Evolutionary conservation across 2,888 invertebrate species (phyloP).

Genomic region (Epirrita christyi): DNA sequence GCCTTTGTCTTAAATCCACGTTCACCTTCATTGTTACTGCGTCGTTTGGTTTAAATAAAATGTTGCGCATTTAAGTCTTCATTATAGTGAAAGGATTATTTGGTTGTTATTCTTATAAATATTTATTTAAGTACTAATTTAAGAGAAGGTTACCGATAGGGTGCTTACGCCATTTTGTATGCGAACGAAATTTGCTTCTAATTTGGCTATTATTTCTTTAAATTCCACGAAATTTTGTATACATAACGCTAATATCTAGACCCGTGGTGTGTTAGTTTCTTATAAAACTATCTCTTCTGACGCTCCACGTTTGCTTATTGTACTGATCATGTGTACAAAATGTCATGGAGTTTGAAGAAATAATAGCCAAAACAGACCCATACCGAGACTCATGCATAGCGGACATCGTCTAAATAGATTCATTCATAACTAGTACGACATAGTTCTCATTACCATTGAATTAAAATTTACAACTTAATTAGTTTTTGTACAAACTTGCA

Average conservation of each 20-base stretch:
- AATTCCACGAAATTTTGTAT: too few species aligned
- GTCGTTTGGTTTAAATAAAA: constrained; percentile 45
- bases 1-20: constrained; percentile 47
- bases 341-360: too few species aligned
- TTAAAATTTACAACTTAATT: constrained; percentile 19
- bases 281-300: too few species aligned
- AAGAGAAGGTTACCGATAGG: too few species aligned
- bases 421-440: constrained; percentile 22
- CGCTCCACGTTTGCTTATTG: too few species aligned
- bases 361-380: too few species aligned
- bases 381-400: not conserved
- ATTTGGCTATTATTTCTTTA: too few species aligned
- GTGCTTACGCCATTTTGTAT: too few species aligned
- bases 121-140: not conserved
- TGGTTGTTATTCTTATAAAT: constrained; percentile 2
- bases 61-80: constrained; percentile 31
- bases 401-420: not conserved
- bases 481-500: not conserved
- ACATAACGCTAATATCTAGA: too few species aligned
- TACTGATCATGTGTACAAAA: too few species aligned
- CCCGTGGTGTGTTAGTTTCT: too few species aligned
- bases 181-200: too few species aligned
- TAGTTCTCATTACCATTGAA: constrained; percentile 26
- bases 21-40: constrained; percentile 45
- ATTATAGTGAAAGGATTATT: constrained; percentile 24